Base-by-base conservation (phyloP, 2,797 vertebrate genomes). In the Crax fasciolata region DNA sequence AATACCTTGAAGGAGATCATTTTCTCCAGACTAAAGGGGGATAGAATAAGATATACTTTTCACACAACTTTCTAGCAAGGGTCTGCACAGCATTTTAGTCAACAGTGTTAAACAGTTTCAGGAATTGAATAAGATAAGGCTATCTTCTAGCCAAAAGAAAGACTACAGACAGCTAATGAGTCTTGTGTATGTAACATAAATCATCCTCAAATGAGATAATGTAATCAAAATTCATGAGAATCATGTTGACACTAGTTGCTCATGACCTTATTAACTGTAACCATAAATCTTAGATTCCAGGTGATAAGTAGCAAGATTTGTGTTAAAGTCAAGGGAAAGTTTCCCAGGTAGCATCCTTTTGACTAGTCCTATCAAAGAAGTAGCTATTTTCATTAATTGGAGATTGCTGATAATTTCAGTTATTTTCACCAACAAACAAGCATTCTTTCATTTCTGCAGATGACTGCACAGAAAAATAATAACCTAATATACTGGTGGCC, bases 161-260 rank as follows among this genome's bases (percentile, higher is more conserved):
- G 32, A 54, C 24, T 72, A 30, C 5, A 77, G 61, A 19, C 23
- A 77, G 20, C 9, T 89, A 32, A 61, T 57, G 48, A 87, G 7
- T 39, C 43, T 8, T 32, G 10, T 12, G 39, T 7, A 13, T 57
- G 3, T 41, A 87, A 55, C 39, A 63, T 19, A 80, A 38, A 6
- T 84, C n/a, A 48, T 15, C 3, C 14, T 75, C 25, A 80, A 57
- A 71, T 1, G 2, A 84, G 48, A 52, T 58, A 66, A 83, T 11
- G 10, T 49, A 38, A 85, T 80, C 25, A 80, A 91, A 85, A 91
- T 72, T 85, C 72, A n/a, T 9, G 83, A 14, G 30, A 92, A 84
- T 85, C 48, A 61, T 28, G 39, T 27, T 62, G 46, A 71, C 35
- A 52, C 21, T 61, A 49, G 32, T 17, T 80, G 59, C 27, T 74